Base-by-base conservation (phyloP, 1,140 invertebrate genomes). In the Nebria ingens region DNA sequence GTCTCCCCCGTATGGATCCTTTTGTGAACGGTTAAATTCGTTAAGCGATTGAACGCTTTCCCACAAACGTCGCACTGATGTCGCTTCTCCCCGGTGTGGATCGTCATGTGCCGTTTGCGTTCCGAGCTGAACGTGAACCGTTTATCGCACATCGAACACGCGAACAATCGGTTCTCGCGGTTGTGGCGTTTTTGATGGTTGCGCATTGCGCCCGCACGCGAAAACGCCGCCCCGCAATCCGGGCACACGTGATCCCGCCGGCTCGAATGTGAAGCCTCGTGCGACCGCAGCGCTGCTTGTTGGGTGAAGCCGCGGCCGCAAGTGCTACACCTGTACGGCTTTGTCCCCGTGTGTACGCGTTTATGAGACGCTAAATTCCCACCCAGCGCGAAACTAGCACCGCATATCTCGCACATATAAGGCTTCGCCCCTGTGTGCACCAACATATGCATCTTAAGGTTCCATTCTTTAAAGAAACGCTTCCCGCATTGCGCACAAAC, bases 1-100 rank as follows among this genome's bases (percentile, higher is more conserved):
- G 79, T 79, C 59, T 86, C 82, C 0, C 84, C 84, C 2, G 83
- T 85, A 64, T 87, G 84, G 51, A 76, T 80, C 54, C 82, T 72
- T 49, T 15, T 17, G 17, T 51, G 50, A 6, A 51, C 50, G 2
- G 17, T 51, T 21, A 51, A 21, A 21, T 51, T 51, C 4, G 19
- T 51, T 15, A 11, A 2, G 11, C 19, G 9, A 15, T 22, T 22
- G 21, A 51, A 51, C 4, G 50, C 34, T 49, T 55, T 55, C 1
- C 40, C 40, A 22, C 53, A 55, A 17, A 22, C 1, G 3, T 61
- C 55, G 58, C 62, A 64, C 34, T 52, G 53, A 52, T 52, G 56
- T 11, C 55, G 40, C 29, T 61, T 61, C 52, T 58, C 56, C 1
- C 62, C 62, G 25, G 58, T 59, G 25, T 63, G 62, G 19, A 61